A percentile compares a stretch with the other conserved stretches of the same genome.
Conservation (phyloP, 2,888 invertebrate genomes). For the Malachius bipustulatus region DNA sequence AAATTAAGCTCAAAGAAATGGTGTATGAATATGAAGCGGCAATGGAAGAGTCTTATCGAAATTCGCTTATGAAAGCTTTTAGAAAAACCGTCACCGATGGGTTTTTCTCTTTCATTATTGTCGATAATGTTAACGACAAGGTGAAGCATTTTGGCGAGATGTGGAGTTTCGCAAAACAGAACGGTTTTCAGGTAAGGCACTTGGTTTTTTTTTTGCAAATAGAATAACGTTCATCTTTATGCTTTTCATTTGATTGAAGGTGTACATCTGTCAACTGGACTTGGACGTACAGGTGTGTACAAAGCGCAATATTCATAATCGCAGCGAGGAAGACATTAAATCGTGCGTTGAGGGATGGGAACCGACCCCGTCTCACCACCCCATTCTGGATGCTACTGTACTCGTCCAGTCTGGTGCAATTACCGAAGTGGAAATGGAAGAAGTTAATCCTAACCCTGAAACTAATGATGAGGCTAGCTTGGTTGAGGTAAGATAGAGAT, state of each 20-base stretch:
- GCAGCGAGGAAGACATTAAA: conserved; percentile 66
- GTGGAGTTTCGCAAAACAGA: conserved; percentile 74
- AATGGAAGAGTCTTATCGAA: conserved; percentile 71
- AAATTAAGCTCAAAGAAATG: conserved; percentile 55
- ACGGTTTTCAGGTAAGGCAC: conserved; percentile 64
- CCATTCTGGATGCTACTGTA: conserved; percentile 68
- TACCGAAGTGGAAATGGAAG: conserved; percentile 75
- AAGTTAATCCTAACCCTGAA: conserved; percentile 26
- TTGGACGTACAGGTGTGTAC: conserved; percentile 65
- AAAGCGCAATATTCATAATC: conserved; percentile 75
- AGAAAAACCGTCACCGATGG: conserved; percentile 84
- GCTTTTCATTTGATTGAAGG: conserved; percentile 49
- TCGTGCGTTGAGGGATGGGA: conserved; percentile 61
- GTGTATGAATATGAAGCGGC: conserved; percentile 81
- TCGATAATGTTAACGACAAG: conserved; percentile 82
- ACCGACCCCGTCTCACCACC: conserved; percentile 67
- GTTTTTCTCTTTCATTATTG: conserved; percentile 84
- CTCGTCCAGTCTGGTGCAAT: conserved; percentile 75
- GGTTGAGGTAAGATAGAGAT: conserved; percentile 30
- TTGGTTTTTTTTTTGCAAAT: conserved; percentile 3
- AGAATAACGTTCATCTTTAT: no score
- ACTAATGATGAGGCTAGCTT: conserved; percentile 40
- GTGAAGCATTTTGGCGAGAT: conserved; percentile 74
- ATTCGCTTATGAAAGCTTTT: conserved; percentile 75
- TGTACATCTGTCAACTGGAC: conserved; percentile 82